Base-by-base conservation (phyloP, 2,888 invertebrate species). In the Congeria kusceri region DNA sequence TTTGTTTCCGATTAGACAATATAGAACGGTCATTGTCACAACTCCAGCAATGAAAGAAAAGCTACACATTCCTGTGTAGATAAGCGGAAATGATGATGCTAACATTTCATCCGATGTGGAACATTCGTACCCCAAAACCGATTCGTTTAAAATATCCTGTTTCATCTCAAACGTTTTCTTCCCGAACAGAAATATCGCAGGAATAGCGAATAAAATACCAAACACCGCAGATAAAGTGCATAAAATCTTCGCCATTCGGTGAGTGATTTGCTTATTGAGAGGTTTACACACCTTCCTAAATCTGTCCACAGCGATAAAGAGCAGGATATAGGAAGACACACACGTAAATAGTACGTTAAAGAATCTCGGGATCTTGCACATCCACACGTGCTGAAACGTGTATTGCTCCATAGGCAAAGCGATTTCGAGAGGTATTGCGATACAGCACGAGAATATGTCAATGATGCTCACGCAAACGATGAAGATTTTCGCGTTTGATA, bases 201-300 rank as follows among this genome's bases (percentile, higher is more conserved):
- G 86, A 72, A 78, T 71, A 11, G 80, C 73, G 13, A 86, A 13
- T 11, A 74, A 9, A 7, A 78, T 7, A 4, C 83, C 81, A 13
- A 77, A 58, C 23, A 75, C 9, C n/a, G 84, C 57, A 0, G 84
- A 75, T 1, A 66, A 27, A 46, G 69, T 49, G 65, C 84, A 85
- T 3, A 86, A 58, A 9, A 56, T 49, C 47, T 76, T 86, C 28
- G 88, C 88, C 57, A 79, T 72, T 1, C 25, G 71, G 9, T 84
- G 69, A 0, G 81, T 73, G 20, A 90, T 86, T 65, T 90, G 90
- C 53, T 64, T 68, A 15, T 82, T 75, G 28, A 87, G 77, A 0
- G 89, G 88, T 47, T 69, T 80, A 62, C 89, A 90, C 5, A 89
- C 86, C 64, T 87, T 88, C 23, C 85, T 74, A 66, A 86, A 89